These are phyloP conservation scores for Malacosoma neustria DNA, from an alignment of 2,888 invertebrate genomes.

Conservation along the genomic window DNA sequence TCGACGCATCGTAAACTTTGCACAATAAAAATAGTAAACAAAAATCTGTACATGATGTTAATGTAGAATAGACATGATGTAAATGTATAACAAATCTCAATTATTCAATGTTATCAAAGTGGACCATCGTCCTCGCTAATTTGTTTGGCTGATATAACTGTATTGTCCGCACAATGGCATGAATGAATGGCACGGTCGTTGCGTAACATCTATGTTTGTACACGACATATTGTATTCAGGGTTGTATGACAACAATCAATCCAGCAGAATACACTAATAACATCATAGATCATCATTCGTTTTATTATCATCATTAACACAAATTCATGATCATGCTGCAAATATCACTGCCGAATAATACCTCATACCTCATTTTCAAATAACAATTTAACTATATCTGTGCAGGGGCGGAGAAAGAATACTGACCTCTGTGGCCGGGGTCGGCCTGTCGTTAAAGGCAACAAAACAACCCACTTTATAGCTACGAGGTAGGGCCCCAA, in stretches of 20 bases:
- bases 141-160: background rate
- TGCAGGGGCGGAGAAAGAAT: no score
- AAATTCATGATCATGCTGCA: no score
- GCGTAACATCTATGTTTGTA: background rate
- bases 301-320: background rate
- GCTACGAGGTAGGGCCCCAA: no score
- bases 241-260: background rate
- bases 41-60: no score
- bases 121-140: background rate
- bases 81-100: background rate
- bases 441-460: no score
- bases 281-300: background rate
- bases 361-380: no score
- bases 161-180: background rate
- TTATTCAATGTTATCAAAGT: background rate
- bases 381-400: no score
- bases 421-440: no score
- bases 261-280: background rate
- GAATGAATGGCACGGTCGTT: background rate
- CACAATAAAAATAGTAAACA: no score
- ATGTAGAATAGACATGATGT: background rate
- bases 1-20: no score
- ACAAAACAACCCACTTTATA: no score
- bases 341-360: no score
- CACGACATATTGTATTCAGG: background rate